Conservation (phyloP, 2,797 vertebrate genomes). For the Rhabdomys pumilio region DNA sequence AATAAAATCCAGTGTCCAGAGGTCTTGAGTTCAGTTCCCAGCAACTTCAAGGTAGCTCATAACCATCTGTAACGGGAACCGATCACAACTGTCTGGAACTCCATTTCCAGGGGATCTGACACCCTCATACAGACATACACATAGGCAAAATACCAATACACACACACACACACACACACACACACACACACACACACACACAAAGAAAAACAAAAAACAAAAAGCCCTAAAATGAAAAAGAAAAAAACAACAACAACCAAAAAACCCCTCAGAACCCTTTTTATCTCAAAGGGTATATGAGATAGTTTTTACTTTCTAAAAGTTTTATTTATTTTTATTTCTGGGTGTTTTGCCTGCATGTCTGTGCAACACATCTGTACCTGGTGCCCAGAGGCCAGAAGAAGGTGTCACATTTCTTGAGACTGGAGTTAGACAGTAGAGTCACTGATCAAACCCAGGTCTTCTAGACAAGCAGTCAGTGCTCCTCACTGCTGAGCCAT, state of each 20-base stretch:
- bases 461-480: not conserved
- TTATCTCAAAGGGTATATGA: not conserved
- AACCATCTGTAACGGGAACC: not conserved
- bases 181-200: too few species aligned
- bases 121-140: not conserved
- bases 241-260: not conserved
- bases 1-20: not conserved
- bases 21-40: not conserved
- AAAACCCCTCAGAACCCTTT: not conserved
- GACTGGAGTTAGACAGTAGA: not conserved
- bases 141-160: not conserved
- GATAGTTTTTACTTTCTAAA: not conserved
- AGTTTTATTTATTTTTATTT: not conserved
- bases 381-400: not conserved
- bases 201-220: not conserved
- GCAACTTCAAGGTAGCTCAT: not conserved
- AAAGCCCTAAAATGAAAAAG: too few species aligned
- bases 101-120: not conserved
- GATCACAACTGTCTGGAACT: not conserved
- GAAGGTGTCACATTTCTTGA: not conserved
- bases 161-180: too few species aligned
- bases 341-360: not conserved
- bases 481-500: not conserved
- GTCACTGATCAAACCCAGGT: not conserved
- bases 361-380: not conserved